Evolutionary conservation across 2,888 invertebrate species (phyloP), one percentile per base, ranked within the genome.

Genomic region (Scrobipalpa atriplicella): DNA sequence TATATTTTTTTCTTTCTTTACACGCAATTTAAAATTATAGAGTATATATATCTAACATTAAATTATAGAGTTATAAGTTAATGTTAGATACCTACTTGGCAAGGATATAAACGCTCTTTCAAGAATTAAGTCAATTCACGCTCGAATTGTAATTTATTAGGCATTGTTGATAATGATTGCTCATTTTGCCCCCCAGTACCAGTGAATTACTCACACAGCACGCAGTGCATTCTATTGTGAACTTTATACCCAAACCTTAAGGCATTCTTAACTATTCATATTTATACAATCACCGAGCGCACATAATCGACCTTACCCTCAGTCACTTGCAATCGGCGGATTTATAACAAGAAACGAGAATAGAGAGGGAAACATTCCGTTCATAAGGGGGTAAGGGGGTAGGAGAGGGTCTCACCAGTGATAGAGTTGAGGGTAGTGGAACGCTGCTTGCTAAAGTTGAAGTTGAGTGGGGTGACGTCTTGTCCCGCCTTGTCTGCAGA

Each of bases 401-500:
- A 41, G 0, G 18, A 39, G 19, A n/a, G 54, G 19, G 66, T 64
- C 78, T 80, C 75, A 96, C 96, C 96, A 82, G 96, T 95, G 75
- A 96, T 96, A 19, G 96, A 96, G 85, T 96, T 96, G 69, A 96
- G 92, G 0, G 96, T 95, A 13, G 95, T 95, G 70, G 95, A 95
- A 72, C 95, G 89, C 74, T 95, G 94, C 79, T 95, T 95, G 74
- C 94, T 95, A 80, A 96, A 97, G 79, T 96, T 95, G 75, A 96
- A 94, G 85, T 97, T 97, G 71, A 97, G 94, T 0, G 97, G 97
- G 1, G 97, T 97, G 66, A 97, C 96, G 81, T 98, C 97, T 79
- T 95, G 95, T 0, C 97, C 97, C 0, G 97, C 97, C 82, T 97
- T 97, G 71, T 96, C 96, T 0, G 98, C 96, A 29, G 96, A 95